Evolutionary conservation across 2,113 vertebrate genomes (phyloP), one percentile per base, ranked within the genome.

Genomic region (Rhipidura dahli): DNA sequence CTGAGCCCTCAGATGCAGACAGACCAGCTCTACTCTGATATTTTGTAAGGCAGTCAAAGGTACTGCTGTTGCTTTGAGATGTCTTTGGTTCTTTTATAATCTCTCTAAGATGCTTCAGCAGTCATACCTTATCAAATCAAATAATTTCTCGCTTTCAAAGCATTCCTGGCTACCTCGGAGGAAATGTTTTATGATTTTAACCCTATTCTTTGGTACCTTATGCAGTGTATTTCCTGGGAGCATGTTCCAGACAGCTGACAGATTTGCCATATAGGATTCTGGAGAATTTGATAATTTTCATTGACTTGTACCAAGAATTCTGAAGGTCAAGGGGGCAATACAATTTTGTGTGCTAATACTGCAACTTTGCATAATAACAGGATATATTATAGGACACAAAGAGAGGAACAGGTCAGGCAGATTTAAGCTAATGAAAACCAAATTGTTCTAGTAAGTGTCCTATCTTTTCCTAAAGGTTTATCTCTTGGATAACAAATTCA

Each of bases 391-490:
- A 78, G 35, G 80, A 69, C 66, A 94, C 44, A 95, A 94, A 88
- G 75, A 97, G 91, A 96, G 91, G 93, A 97, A 96, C 40, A 88
- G 95, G 90, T 96, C 97, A 96, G 72, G 80, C 77, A 96, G 91
- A 96, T 95, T 96, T 87, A 96, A 72, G 79, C 84, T 97, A 97
- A 97, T 88, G 89, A 97, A 96, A 97, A 97, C 57, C 84, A 97
- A 96, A 97, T 94, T 95, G 68, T 96, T 97, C 87, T 93, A 87
- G 69, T 91, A 92, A 94, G 73, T 92, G 95, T 86, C 90, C 86
- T 94, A 65, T 85, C 80, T 95, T 93, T 97, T 94, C 90, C 93
- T 90, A 83, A 84, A 97, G 78, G 65, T 90, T 97, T 97, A 85
- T 93, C 42, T 93, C 79, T 91, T 56, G 44, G 61, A 50, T 93